These are phyloP conservation scores for Desmodus rotundus DNA, from an alignment of 2,113 vertebrate genomes.

Conservation along the genomic window DNA sequence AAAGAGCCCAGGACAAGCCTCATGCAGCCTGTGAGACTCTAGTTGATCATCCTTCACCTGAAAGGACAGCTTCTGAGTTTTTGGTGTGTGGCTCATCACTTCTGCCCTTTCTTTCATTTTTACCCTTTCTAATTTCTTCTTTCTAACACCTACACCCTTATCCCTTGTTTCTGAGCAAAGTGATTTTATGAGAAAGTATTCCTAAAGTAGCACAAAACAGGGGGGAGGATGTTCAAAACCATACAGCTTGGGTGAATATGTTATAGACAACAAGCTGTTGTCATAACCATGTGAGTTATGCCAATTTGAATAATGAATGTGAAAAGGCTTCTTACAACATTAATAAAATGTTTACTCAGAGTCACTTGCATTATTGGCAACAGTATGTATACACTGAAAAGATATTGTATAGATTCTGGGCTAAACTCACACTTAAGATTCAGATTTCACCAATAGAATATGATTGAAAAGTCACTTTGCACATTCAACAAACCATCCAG, in stretches of 20 bases:
- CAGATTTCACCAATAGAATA: conserved; percentile 22
- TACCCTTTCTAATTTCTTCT: not conserved
- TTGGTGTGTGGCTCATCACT: not conserved
- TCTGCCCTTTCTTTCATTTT: not conserved
- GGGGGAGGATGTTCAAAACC: conserved; percentile 8
- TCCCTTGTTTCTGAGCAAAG: conserved; percentile 4
- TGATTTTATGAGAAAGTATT: not conserved
- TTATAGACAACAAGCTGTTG: conserved; percentile 18
- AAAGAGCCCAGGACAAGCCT: not conserved
- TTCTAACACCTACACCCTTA: not conserved
- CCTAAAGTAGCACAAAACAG: not conserved
- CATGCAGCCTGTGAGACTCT: not conserved
- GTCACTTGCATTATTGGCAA: not conserved
- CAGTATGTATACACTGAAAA: not conserved
- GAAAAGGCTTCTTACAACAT: not conserved
- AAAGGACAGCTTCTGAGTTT: not conserved
- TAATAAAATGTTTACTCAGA: not conserved
- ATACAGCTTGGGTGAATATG: conserved; percentile 2
- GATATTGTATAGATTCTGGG: not conserved
- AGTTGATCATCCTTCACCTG: not conserved
- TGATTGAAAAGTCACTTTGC: conserved; percentile 48
- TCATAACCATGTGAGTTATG: not conserved
- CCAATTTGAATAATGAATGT: conserved; percentile 35
- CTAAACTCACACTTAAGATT: conserved; percentile 40
- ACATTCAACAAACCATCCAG: conserved; percentile 33